These are phyloP conservation scores for Trachelus stipa DNA, from an alignment of 2,888 invertebrate species.

Conservation along the genomic window DNA sequence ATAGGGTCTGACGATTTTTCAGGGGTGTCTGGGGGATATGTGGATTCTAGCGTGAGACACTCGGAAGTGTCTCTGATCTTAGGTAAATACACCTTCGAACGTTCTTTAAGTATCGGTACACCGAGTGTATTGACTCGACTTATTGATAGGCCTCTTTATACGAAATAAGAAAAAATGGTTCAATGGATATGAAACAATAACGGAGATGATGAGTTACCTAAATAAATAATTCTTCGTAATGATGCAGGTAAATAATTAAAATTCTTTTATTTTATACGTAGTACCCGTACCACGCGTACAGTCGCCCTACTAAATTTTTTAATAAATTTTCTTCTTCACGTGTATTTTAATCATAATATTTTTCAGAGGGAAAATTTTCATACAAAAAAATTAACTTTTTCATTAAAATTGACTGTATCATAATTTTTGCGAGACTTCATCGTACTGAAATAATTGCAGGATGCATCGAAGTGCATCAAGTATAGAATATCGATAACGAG, in stretches of 20 bases:
- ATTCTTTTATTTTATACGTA: no score
- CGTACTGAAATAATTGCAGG: not conserved
- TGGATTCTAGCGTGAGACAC: not conserved
- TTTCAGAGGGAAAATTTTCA: not conserved
- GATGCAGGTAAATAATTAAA: not conserved
- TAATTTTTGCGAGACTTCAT: not conserved
- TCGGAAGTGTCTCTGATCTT: not conserved
- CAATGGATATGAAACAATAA: not conserved
- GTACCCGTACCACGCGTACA: no score
- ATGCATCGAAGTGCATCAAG: not conserved
- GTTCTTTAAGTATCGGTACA: not conserved
- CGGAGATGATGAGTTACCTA: not conserved
- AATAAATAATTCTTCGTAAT: not conserved
- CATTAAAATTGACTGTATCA: not conserved
- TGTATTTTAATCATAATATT: no score
- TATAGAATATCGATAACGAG: conserved; percentile 3
- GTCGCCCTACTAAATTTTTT: not conserved
- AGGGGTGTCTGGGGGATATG: not conserved
- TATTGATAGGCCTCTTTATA: not conserved
- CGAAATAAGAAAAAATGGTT: not conserved
- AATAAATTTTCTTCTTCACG: not conserved
- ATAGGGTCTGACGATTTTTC: conserved; percentile 1
- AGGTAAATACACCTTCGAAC: not conserved
- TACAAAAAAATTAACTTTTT: not conserved
- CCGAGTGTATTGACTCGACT: not conserved